Base-by-base conservation (phyloP, 1,140 invertebrate species). In the Hermetia illucens region DNA sequence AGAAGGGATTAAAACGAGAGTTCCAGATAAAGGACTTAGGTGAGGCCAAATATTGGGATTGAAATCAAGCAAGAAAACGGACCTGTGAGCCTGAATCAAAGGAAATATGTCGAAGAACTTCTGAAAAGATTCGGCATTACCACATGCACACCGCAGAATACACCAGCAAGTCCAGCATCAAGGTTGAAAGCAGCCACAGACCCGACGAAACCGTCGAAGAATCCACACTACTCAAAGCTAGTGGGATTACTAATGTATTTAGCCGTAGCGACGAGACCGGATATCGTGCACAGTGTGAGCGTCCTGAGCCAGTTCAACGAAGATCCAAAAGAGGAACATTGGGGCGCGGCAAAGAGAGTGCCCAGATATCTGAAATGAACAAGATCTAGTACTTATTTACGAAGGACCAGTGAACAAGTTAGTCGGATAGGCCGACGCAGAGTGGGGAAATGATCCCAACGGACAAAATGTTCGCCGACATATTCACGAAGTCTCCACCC, bases 171-270 rank as follows among this genome's bases (percentile, higher is more conserved):
- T 12, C 39, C 3, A 50, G 46, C 20, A 44, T 48, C 10, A 47
- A 48, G 27, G 45, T 58, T 17, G 32, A 35, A 27, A 36, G 24
- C 13, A 18, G 38, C 10, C 21, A n/a, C n/a, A n/a, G n/a, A n/a
- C n/a, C n/a, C n/a, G 20, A 24, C 24, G 36, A 38, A 12, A 18
- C 16, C 4, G 17, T 16, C n/a, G n/a, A n/a, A n/a, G n/a, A n/a
- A n/a, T n/a, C n/a, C n/a, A n/a, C n/a, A 29, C n/a, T 66, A 54
- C 44, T 44, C 50, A 25, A 44, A 65, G 40, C 38, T 52, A 12
- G 48, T 65, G 29, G 58, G 61, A 17, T 39, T 31, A 21, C 43
- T 68, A n/a, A 36, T 65, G 34, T 64, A 56, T 51, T 20, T 62
- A 5, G 34, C 52, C 21, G 37, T 42, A 10, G 38, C 37, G 5